Evolutionary conservation across 2,113 vertebrate genomes (phyloP).

Genomic region (Cavia aperea): DNA sequence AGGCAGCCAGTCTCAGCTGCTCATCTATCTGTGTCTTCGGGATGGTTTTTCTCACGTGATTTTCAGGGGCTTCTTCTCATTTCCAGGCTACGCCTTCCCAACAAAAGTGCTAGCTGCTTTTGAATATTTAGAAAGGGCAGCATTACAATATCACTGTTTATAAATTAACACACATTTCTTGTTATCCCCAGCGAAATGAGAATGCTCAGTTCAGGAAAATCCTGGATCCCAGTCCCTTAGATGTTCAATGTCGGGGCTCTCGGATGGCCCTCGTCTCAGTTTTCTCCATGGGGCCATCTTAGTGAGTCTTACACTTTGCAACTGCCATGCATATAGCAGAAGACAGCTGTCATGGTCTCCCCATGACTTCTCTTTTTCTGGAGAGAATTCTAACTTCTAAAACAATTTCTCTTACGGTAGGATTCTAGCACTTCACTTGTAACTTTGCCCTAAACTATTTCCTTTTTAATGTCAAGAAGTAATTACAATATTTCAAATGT

Average conservation of each 20-base stretch:
- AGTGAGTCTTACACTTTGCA: not conserved
- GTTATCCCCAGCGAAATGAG: not conserved
- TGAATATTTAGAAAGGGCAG: constrained; percentile 8
- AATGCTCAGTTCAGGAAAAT: not conserved
- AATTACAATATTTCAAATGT: not conserved
- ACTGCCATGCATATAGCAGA: not conserved
- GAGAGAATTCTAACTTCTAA: not conserved
- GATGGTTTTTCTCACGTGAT: not conserved
- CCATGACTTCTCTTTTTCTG: not conserved
- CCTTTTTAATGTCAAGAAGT: not conserved
- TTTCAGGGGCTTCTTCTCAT: not conserved
- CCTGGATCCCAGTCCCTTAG: not conserved
- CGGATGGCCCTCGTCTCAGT: not conserved
- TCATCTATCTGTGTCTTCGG: not conserved
- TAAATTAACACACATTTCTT: not conserved
- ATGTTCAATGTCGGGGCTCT: not conserved
- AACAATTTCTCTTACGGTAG: not conserved
- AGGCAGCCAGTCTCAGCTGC: not conserved
- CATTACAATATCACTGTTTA: not conserved
- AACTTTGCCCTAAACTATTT: not conserved
- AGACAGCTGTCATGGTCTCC: not conserved
- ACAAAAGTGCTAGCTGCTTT: not conserved
- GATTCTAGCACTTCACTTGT: not conserved
- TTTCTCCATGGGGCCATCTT: not conserved
- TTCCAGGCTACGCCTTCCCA: not conserved